A percentile compares a stretch with the other conserved stretches of the same genome.
Conservation (phyloP, 2,797 vertebrate species). For the Allobates femoralis region DNA sequence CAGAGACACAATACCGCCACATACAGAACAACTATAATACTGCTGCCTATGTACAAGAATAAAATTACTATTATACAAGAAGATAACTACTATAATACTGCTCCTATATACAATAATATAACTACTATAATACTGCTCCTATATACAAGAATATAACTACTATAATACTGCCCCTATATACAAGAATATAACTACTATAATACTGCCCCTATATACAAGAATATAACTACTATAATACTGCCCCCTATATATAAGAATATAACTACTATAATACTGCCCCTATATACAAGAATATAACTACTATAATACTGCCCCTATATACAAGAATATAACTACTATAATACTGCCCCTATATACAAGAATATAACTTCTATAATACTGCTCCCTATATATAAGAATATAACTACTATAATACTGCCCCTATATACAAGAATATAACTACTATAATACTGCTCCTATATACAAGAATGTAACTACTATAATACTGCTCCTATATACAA, state of each 20-base stretch:
- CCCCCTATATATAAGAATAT: too few relatives aligned
- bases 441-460: not conserved
- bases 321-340: not conserved
- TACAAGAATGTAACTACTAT: conserved; percentile 1
- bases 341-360: not conserved
- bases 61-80: too few relatives aligned
- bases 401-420: not conserved
- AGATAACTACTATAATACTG: too few relatives aligned
- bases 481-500: not conserved
- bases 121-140: not conserved
- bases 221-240: conserved; percentile 12
- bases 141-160: not conserved
- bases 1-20: too few relatives aligned
- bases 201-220: not conserved
- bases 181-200: conserved; percentile 2
- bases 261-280: too few relatives aligned
- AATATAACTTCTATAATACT: conserved; percentile 10
- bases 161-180: not conserved
- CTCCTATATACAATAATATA: too few relatives aligned
- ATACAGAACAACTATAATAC: too few relatives aligned
- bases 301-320: too few relatives aligned
- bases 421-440: conserved; percentile 4
- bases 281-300: too few relatives aligned
- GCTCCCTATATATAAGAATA: too few relatives aligned
- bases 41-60: too few relatives aligned